Conservation (phyloP, 1,140 invertebrate species). For the Phthorimaea operculella region DNA sequence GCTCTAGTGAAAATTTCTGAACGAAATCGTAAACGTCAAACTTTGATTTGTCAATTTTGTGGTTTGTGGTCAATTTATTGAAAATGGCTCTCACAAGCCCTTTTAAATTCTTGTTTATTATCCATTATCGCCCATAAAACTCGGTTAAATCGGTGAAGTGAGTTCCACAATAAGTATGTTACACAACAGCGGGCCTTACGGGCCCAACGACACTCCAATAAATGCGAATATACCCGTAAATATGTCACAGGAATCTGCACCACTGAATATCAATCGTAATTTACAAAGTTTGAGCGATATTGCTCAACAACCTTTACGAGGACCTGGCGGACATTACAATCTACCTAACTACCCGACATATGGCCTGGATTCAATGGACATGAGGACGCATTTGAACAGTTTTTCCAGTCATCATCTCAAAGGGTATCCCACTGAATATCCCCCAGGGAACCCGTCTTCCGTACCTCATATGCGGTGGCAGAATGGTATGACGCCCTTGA, state of each 20-base stretch:
- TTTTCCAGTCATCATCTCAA: slow-evolving; percentile 35
- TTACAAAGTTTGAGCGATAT: slow-evolving; percentile 47
- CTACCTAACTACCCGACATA: slow-evolving; percentile 36
- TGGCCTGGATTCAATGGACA: slow-evolving; percentile 27
- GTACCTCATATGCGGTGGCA: slow-evolving; percentile 31
- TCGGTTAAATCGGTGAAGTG: slow-evolving; percentile 18
- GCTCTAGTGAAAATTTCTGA: no score
- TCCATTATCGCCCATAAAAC: slow-evolving; percentile 13
- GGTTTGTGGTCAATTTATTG: background rate
- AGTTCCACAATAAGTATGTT: slow-evolving; percentile 42
- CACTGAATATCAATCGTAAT: slow-evolving; percentile 39
- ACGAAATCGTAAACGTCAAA: no score
- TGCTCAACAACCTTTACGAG: slow-evolving; percentile 26
- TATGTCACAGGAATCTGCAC: slow-evolving; percentile 32
- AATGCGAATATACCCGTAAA: slow-evolving; percentile 41
- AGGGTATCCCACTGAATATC: slow-evolving; percentile 18
- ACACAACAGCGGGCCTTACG: slow-evolving; percentile 52
- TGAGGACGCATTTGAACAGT: slow-evolving; percentile 29
- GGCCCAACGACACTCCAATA: slow-evolving; percentile 40
- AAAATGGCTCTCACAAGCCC: slow-evolving; percentile 5
- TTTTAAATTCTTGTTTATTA: background rate
- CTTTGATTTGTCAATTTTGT: no score
- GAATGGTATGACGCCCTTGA: slow-evolving; percentile 44
- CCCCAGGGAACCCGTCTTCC: slow-evolving; percentile 21
- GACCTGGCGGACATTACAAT: slow-evolving; percentile 28